Evolutionary conservation across 2,113 vertebrate species (phyloP).

Genomic region (Conger conger): DNA sequence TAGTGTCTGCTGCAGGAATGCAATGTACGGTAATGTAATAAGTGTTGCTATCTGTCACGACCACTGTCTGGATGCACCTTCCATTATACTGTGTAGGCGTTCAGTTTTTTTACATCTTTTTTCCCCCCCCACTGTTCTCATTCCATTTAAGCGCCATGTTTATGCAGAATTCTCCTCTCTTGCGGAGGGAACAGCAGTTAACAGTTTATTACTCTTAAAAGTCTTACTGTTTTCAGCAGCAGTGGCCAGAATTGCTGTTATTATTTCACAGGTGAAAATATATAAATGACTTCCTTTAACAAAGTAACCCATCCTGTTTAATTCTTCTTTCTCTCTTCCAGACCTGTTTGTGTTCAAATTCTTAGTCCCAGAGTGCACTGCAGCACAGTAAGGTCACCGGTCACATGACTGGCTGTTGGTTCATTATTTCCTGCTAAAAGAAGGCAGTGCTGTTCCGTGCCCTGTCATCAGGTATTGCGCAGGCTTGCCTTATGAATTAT

Average conservation of each 20-base stretch:
- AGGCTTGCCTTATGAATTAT: conserved; percentile 17
- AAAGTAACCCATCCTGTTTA: neutral
- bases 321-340: neutral
- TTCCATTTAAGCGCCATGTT: neutral
- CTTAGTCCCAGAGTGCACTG: neutral
- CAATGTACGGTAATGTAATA: too few relatives aligned
- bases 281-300: neutral
- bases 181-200: neutral
- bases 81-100: too few relatives aligned
- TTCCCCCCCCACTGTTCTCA: too few relatives aligned
- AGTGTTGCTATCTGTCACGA: too few relatives aligned
- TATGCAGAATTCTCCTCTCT: too few relatives aligned
- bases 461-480: conserved; percentile 12
- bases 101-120: too few relatives aligned
- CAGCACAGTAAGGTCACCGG: neutral
- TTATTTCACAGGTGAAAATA: neutral
- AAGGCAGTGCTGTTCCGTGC: conserved; percentile 2
- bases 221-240: neutral
- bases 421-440: neutral
- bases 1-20: too few relatives aligned
- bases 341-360: neutral
- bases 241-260: neutral
- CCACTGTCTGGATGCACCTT: too few relatives aligned
- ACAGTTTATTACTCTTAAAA: neutral
- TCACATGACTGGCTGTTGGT: neutral